These are phyloP conservation scores for Rhinophrynus dorsalis DNA, from an alignment of 2,797 vertebrate species.

Conservation along the genomic window DNA sequence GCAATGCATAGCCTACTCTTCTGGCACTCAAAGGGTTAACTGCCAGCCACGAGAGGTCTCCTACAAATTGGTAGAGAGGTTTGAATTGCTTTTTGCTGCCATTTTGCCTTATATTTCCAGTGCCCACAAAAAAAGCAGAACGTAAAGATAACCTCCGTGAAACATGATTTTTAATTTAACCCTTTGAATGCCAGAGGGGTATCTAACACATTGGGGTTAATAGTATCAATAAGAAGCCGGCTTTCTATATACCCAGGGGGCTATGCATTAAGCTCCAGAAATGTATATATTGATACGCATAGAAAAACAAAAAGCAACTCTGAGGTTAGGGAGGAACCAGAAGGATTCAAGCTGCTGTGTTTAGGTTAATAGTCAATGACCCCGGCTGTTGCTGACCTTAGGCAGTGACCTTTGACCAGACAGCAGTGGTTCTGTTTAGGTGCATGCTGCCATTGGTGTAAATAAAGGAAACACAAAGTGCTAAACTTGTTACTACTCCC, in stretches of 20 bases:
- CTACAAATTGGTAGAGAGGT: too few relatives aligned
- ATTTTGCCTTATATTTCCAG: too few relatives aligned
- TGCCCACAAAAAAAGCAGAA: too few relatives aligned
- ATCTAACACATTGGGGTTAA: too few relatives aligned
- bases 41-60: too few relatives aligned
- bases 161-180: too few relatives aligned
- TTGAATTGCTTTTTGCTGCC: too few relatives aligned
- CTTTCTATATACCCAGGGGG: background rate
- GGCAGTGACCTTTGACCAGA: conserved; percentile 68
- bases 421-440: conserved; percentile 67
- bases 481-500: conserved; percentile 59
- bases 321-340: background rate
- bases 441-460: conserved; percentile 70
- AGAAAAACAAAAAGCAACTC: conserved; percentile 12
- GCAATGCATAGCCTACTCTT: too few relatives aligned
- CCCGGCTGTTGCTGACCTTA: conserved; percentile 65
- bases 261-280: background rate
- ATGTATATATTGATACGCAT: background rate
- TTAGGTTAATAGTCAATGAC: conserved; percentile 70
- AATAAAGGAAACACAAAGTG: conserved; percentile 81
- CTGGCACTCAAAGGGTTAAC: too few relatives aligned
- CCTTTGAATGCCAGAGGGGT: too few relatives aligned
- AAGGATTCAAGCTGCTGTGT: conserved; percentile 56
- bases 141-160: too few relatives aligned
- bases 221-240: too few relatives aligned